Base-by-base conservation (phyloP, 2,888 invertebrate genomes). In the Julus scanicus region DNA sequence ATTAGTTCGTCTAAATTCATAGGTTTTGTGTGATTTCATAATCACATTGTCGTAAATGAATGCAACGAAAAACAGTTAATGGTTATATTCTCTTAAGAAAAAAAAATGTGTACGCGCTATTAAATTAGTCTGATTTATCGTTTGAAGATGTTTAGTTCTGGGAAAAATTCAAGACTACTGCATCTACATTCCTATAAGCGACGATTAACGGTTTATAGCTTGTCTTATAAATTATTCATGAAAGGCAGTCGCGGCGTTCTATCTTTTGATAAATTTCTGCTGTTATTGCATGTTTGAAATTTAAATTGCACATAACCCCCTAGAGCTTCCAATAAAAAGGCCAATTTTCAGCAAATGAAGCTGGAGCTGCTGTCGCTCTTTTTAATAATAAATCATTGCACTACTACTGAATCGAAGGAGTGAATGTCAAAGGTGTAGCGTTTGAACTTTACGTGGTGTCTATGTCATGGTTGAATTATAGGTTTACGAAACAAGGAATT, bases 221-320 rank as follows among this genome's bases (percentile, higher is more conserved):
- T n/a, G 71, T 20, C 71, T 71, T 2, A 71, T 71, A 29, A 17
- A 71, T 71, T 29, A 71, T 71, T 71, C 71, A 71, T 71, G 71
- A 71, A 71, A 71, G 20, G 71, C 71, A 71, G 71, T 20, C 71
- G 71, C 71, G 71, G 63, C 71, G 71, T 71, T 71, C 20, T 20
- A 71, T 29, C 71, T 9, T 71, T 71, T 71, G 71, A 71, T 71
- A 71, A 71, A 29, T 71, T 71, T 71, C n/a, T 11, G 20, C 29
- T 29, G 71, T 71, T 71, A 71, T 71, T 71, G 71, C 71, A 71
- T n/a, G 71, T 71, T 71, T 71, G 71, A 71, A 71, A 71, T 71
- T 71, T 71, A 71, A 71, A 71, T 71, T 71, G 71, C 71, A 29
- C 71, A 71, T 8, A 6, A 6, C 71, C 71, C 71, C 53, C 20